Percentiles rank a stretch among this genome's conserved stretches.
Evolutionary conservation across 1,140 invertebrate species (phyloP).

Genomic region (Bombus sylvicola): DNA sequence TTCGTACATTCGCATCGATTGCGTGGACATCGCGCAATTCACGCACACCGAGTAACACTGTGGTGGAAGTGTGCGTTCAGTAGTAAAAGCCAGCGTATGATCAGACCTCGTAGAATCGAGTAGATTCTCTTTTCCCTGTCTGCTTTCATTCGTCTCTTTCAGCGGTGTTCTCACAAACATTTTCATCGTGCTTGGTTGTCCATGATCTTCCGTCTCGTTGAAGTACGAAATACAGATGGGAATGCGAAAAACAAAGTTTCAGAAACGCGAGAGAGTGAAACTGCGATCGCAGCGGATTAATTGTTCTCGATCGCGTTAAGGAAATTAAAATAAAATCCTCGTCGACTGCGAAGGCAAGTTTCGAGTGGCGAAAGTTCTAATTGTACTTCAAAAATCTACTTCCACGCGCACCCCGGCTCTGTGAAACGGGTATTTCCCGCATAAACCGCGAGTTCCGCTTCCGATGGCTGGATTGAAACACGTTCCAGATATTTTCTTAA

Average conservation of each 20-base stretch:
- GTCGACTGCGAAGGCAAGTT: background rate
- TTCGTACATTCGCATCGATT: background rate
- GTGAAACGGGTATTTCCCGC: background rate
- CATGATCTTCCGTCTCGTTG: too few species aligned
- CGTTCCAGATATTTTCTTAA: background rate
- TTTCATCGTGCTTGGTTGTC: background rate
- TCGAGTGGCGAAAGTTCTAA: slow-evolving; percentile 26
- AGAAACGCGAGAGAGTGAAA: background rate
- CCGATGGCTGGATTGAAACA: background rate
- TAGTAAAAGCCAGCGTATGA: slow-evolving; percentile 30
- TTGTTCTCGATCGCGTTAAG: background rate
- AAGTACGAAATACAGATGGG: too few species aligned
- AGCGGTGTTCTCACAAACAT: background rate
- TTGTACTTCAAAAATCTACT: slow-evolving; percentile 17
- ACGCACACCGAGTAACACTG: background rate
- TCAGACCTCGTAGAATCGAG: slow-evolving; percentile 11
- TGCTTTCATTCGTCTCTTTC: background rate
- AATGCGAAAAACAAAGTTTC: background rate
- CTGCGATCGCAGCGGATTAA: background rate
- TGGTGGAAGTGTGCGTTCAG: background rate
- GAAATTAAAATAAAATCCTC: slow-evolving; percentile 9
- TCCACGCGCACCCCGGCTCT: background rate
- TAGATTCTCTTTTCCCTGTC: background rate
- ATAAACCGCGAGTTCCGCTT: background rate
- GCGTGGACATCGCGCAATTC: background rate